Evolutionary conservation across 2,797 vertebrate species (phyloP).

Genomic region (Poeciliopsis infans): DNA sequence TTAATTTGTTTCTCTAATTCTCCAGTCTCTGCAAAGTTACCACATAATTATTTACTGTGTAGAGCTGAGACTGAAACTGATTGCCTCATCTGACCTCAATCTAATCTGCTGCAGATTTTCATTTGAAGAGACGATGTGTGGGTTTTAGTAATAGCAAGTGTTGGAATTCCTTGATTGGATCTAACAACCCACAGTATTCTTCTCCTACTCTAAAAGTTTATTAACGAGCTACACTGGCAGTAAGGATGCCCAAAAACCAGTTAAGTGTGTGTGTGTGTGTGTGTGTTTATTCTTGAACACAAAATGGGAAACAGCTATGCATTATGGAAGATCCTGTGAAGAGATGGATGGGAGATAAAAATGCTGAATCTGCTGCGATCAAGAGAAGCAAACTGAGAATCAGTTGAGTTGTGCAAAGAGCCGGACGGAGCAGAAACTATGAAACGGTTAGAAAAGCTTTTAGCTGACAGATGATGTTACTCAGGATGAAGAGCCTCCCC

Average conservation of each 20-base stretch:
- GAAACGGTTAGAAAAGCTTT: background rate
- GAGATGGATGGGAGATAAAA: background rate
- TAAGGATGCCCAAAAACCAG: background rate
- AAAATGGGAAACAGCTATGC: background rate
- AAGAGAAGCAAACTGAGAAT: background rate
- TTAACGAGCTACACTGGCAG: background rate
- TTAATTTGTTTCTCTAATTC: background rate
- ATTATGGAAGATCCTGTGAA: background rate
- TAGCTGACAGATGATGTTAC: background rate
- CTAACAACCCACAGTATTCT: background rate
- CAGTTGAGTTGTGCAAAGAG: background rate
- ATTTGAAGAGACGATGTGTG: background rate
- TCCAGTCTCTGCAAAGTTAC: background rate
- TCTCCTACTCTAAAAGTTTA: background rate
- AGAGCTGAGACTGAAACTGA: background rate
- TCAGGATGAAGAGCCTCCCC: background rate
- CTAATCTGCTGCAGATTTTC: conserved; percentile 1
- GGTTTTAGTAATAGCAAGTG: background rate
- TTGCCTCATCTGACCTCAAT: conserved; percentile 6
- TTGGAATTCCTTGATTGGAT: background rate
- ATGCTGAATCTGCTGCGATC: background rate
- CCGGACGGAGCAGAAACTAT: background rate
- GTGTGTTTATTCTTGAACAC: background rate
- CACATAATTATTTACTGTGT: conserved; percentile 4
- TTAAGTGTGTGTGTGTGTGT: background rate